Conservation (phyloP, 2,113 vertebrate species). For the Forbesichthys agassizii region DNA sequence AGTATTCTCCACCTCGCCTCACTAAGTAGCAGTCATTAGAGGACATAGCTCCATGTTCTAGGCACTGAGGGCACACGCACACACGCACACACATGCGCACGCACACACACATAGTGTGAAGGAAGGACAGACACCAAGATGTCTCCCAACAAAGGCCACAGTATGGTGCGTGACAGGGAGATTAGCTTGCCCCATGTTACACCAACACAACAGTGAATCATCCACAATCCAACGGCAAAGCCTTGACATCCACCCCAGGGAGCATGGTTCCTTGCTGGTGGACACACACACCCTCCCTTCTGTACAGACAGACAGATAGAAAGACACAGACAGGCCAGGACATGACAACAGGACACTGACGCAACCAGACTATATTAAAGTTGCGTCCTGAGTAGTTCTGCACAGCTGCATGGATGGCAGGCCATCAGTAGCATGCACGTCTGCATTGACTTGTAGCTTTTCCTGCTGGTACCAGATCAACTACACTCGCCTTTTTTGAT, state of each 20-base stretch:
- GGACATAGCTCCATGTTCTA: conserved; percentile 27
- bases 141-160: conserved; percentile 31
- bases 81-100: conserved; percentile 4
- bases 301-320: conserved; percentile 1
- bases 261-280: conserved; percentile 54
- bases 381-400: conserved; percentile 29
- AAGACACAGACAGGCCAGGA: conserved; percentile 32
- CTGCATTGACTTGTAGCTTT: neutral
- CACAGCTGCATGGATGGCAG: neutral
- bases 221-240: conserved; percentile 67
- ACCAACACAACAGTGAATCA: conserved; percentile 71
- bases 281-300: conserved; percentile 51
- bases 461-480: too few relatives aligned
- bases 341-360: conserved; percentile 22
- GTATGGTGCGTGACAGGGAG: conserved; percentile 72
- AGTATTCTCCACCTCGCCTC: conserved; percentile 1
- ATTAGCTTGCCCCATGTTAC: conserved; percentile 73
- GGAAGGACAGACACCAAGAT: conserved; percentile 52
- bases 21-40: conserved; percentile 24
- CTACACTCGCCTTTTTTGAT: too few relatives aligned
- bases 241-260: conserved; percentile 45
- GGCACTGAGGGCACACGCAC: neutral
- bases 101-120: conserved; percentile 7
- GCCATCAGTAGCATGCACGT: neutral
- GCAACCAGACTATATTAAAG: conserved; percentile 14